Evolutionary conservation across 2,113 vertebrate genomes (phyloP), one percentile per base, ranked within the genome.

Genomic region (Tachycineta bicolor): DNA sequence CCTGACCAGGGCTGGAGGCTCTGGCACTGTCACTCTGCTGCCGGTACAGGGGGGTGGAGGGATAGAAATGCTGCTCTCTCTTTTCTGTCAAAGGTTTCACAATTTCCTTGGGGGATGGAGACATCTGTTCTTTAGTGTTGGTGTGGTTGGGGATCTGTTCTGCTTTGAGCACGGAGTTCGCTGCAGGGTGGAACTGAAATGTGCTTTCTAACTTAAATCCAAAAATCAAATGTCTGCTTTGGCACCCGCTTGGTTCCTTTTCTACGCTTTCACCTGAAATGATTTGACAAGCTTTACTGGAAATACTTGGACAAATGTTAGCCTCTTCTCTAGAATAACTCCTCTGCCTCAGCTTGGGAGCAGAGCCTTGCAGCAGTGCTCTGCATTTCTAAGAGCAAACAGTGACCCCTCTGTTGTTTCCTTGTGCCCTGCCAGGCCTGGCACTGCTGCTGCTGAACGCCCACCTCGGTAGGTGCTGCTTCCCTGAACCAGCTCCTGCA

Each of bases 401-500:
- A 77, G 74, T 77, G 74, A 77, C 56, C 2, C 6, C 2, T 2
- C 1, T 20, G 74, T 9, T 62, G 58, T 77, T 39, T 12, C 74
- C 44, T 77, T 62, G 56, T 62, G 19, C 34, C 74, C 70, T 11
- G 41, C 14, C 74, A 77, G 74, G 74, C 23, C 46, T 77, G 74
- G 74, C 74, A n/a, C n/a, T n/a, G 2, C 22, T 77, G 74, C 74
- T 77, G 74, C 74, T 77, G 74, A 33, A 77, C 58, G 74, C 74
- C 74, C 74, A 77, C 7, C 21, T 77, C 34, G 74, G 74, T 77
- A 77, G 74, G 74, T 77, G 74, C 58, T 9, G 15, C 26, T 24
- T 0, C 20, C 25, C 7, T 0, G 13, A 5, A 3, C 22, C 13
- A 37, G 33, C 44, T 10, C 0, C 17, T 5, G 8, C 44, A 3